A percentile compares a stretch with the other conserved stretches of the same genome.
These are phyloP conservation scores for Rafetus swinhoei DNA, from an alignment of 2,113 vertebrate genomes.

Conservation along the genomic window DNA sequence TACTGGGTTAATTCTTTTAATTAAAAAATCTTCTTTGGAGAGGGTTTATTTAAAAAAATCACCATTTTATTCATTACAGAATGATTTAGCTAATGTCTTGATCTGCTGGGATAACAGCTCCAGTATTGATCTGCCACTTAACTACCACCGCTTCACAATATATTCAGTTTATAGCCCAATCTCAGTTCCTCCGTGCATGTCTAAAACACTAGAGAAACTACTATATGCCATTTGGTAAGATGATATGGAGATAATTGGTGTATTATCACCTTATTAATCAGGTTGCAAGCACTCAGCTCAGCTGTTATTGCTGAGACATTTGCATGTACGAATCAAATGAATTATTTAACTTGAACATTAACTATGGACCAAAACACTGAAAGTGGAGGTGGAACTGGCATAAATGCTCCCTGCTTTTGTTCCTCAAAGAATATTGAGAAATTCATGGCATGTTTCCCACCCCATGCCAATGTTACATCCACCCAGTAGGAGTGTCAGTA, in stretches of 20 bases:
- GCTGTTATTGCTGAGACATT: background rate
- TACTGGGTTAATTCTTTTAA: background rate
- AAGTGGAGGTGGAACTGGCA: background rate
- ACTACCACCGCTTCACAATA: background rate
- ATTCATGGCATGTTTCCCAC: background rate
- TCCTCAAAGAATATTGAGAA: background rate
- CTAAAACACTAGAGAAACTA: background rate
- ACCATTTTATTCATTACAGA: background rate
- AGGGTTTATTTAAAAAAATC: background rate
- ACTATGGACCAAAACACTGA: background rate
- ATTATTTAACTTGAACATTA: background rate
- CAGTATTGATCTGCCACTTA: conserved; percentile 16
- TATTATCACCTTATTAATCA: background rate
- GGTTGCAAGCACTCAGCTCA: background rate
- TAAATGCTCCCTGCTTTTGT: background rate
- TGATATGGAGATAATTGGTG: background rate
- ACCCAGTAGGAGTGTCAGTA: background rate
- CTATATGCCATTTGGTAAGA: background rate
- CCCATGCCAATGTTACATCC: background rate
- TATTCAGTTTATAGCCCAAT: background rate
- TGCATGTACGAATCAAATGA: background rate
- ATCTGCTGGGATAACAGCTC: conserved; percentile 12
- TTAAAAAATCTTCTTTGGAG: background rate
- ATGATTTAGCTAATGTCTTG: conserved; percentile 8
- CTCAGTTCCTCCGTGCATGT: background rate